Percentiles rank a stretch among this genome's conserved stretches.
Evolutionary conservation across 2,888 invertebrate genomes (phyloP).

Genomic region (Drosophila testacea): DNA sequence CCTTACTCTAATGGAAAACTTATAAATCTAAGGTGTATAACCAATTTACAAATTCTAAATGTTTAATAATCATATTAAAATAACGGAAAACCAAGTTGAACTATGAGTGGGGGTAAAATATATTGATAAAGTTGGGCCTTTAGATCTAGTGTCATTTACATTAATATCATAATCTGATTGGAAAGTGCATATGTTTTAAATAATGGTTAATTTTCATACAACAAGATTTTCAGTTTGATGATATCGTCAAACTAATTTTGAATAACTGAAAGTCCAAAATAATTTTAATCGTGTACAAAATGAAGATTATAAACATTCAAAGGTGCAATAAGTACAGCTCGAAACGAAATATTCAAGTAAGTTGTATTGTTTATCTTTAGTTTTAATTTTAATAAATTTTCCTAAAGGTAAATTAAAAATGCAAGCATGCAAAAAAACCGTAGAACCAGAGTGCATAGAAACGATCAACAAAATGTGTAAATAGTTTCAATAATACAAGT

Average conservation of each 20-base stretch:
- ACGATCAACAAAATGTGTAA: conserved; percentile 27
- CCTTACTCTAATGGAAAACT: conserved; percentile 21
- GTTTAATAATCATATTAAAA: background rate
- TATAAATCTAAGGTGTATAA: conserved; percentile 2
- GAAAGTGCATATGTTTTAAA: conserved; percentile 8
- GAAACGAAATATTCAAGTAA: conserved; percentile 35
- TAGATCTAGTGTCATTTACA: conserved; percentile 1
- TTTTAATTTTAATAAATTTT: background rate
- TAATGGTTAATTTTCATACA: conserved; percentile 12
- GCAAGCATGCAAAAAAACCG: conserved; percentile 50
- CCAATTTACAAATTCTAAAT: conserved; percentile 9
- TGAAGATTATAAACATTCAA: conserved; percentile 37
- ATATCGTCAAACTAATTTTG: background rate
- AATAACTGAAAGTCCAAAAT: conserved; percentile 22
- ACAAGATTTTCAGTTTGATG: conserved; percentile 25
- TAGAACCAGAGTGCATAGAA: conserved; percentile 41
- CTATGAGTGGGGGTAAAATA: conserved; percentile 3
- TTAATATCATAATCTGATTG: conserved; percentile 1
- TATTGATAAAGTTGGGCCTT: background rate
- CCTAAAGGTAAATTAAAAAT: conserved; percentile 27
- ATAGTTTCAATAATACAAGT: conserved; percentile 32
- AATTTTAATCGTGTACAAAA: conserved; percentile 17
- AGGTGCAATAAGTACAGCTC: conserved; percentile 33
- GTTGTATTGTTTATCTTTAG: background rate
- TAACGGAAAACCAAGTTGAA: background rate